Evolutionary conservation across 2,797 vertebrate genomes (phyloP), one percentile per base, ranked within the genome.

Genomic region (Arremon brunneinucha): DNA sequence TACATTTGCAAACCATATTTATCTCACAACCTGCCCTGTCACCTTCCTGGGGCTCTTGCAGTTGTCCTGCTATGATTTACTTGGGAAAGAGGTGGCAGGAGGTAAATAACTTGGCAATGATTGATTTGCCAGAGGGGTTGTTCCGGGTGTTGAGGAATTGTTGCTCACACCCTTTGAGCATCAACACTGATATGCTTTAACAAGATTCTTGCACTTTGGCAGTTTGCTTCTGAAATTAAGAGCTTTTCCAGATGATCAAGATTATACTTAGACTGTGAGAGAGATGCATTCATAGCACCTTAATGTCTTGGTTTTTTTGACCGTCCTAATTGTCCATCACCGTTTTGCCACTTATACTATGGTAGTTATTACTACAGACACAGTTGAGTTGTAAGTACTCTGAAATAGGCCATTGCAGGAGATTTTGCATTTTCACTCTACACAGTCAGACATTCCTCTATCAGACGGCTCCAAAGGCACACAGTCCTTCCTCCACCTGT

Each of bases 221-320:
- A 62, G 28, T 74, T 80, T 91, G 11, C 7, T 79, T 79, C 71
- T 56, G 52, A 87, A 22, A 35, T 56, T 80, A 44, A 64, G 83
- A 64, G 11, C 15, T 85, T 53, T 71, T 55, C 20, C 17, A 75
- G 68, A 43, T 41, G 8, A 59, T 52, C 26, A 34, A 46, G 21
- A 16, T 47, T 64, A 34, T 63, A 18, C 15, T 49, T 37, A 60
- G 44, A 21, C 30, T 39, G 37, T 65, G 59, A 59, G 59, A 60
- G 37, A 71, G 16, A 39, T 27, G 8, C 12, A 26, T 19, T 93
- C 24, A 50, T 5, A 16, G 14, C 43, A 60, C 5, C 5, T 41
- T 11, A 77, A 4, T 22, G 13, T 41, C 28, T 44, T 79, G 2
- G 0, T 1, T 47, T 37, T 69, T 72, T 68, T 78, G 6, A 4